Percentiles rank a stretch among this genome's conserved stretches.
phyloP scores from a whole-genome alignment of 1,140 invertebrate species.

The Chymomyza costata region DNA sequence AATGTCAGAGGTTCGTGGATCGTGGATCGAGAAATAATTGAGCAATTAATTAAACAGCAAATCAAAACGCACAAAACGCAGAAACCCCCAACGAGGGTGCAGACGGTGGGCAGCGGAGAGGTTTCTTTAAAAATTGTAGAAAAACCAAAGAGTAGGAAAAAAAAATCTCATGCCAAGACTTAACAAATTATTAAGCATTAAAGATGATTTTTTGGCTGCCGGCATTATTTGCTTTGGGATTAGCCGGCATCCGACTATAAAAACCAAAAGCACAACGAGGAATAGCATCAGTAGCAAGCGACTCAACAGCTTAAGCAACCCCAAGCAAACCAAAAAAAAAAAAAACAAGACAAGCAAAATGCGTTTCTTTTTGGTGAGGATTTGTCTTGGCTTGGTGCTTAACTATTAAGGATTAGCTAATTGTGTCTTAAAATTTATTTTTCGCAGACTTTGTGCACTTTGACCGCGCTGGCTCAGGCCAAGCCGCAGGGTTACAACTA shows the following conservation, averaged over 20 bases:
- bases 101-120: background rate
- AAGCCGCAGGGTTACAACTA: slow-evolving; percentile 71
- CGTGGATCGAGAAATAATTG: slow-evolving; percentile 70
- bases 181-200: background rate
- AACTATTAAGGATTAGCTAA: slow-evolving; percentile 8
- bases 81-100: too few relatives aligned
- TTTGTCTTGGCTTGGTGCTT: background rate
- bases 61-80: slow-evolving; percentile 13
- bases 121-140: slow-evolving; percentile 3
- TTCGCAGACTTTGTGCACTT: slow-evolving; percentile 47
- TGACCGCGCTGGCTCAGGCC: slow-evolving; percentile 43
- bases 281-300: slow-evolving; percentile 63
- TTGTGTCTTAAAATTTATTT: slow-evolving; percentile 1
- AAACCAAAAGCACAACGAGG: slow-evolving; percentile 39
- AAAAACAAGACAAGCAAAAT: slow-evolving; percentile 42
- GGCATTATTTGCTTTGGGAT: slow-evolving; percentile 20
- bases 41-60: slow-evolving; percentile 66
- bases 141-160: slow-evolving; percentile 46
- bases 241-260: slow-evolving; percentile 50
- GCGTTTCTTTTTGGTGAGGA: slow-evolving; percentile 68
- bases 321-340: slow-evolving; percentile 42
- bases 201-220: slow-evolving; percentile 22
- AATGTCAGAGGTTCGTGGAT: slow-evolving; percentile 64
- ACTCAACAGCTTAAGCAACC: slow-evolving; percentile 38
- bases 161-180: background rate